Evolutionary conservation across 2,113 vertebrate species (phyloP).

Genomic region (Notarius lentiginosus): DNA sequence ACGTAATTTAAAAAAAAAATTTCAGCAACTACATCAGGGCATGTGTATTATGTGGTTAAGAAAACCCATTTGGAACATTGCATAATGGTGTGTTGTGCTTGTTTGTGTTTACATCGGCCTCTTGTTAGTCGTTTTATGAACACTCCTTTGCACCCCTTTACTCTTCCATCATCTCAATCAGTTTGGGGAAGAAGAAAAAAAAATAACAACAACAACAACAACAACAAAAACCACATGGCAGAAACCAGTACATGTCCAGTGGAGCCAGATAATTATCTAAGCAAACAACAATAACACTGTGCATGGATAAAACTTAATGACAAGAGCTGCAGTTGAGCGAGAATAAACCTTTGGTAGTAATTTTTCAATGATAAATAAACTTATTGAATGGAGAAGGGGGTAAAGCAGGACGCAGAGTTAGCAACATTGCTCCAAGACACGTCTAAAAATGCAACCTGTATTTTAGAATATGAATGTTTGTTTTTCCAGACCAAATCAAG

Average conservation of each 20-base stretch:
- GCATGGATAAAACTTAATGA: background rate
- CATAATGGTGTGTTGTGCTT: background rate
- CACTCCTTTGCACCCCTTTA: background rate
- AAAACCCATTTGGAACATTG: background rate
- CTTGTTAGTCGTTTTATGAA: background rate
- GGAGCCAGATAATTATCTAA: background rate
- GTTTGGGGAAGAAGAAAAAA: background rate
- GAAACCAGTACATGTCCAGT: background rate
- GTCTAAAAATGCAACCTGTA: background rate
- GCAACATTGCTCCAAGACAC: background rate
- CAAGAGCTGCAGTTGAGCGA: background rate
- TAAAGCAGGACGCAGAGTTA: background rate
- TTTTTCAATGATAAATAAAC: background rate
- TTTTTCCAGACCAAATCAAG: background rate
- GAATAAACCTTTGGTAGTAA: background rate
- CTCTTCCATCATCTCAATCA: background rate
- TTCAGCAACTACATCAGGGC: background rate
- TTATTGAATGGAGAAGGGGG: background rate
- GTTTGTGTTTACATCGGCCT: background rate
- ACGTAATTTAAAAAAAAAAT: background rate
- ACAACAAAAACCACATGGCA: background rate
- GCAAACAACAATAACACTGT: background rate
- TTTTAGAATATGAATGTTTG: background rate
- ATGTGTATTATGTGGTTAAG: background rate
- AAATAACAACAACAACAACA: no score